Base-by-base conservation (phyloP, 2,113 vertebrate genomes). In the Sclerurus mexicanus region DNA sequence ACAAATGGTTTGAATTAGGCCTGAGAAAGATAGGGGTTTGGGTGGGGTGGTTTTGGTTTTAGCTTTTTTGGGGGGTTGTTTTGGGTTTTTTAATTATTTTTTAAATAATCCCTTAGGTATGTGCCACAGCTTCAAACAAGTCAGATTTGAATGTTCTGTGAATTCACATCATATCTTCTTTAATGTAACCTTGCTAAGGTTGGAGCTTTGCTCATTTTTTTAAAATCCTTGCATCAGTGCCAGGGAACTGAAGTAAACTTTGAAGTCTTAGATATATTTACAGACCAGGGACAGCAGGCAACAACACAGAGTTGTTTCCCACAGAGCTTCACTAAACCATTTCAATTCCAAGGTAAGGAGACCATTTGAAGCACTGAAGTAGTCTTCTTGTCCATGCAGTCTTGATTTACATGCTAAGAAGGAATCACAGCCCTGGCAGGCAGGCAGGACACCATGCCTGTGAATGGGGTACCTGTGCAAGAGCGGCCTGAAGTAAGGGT, bases 401-500 rank as follows among this genome's bases (percentile, higher is more conserved):
- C 42, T 75, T 4, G 4, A 46, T 12, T 62, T 40, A 10, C 0
- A 1, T 47, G 28, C 53, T 68, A 35, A 62, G 33, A 74, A 83
- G 10, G 0, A 0, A 27, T 40, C 12, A 16, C 40, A 60, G 12
- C n/a, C 15, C 14, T 23, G 27, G 28, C 33, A 37, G 23, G 25
- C 44, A 66, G 25, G 23, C 53, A 82, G 16, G n/a, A n/a, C n/a
- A n/a, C n/a, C 8, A 14, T 37, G 28, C 44, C 23, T 35, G 30
- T 66, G 19, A 49, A 27, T 56, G 33, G 20, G 23, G 27, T 20
- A n/a, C 20, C 10, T 64, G 14, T 50, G 30, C 22, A 64, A 50
- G 55, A 69, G 31, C 5, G 5, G 6, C 16, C 14, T 49, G 12
- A 8, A 35, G 28, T 52, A 50, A 6, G 0, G 0, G 11, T 21